Percentiles rank a stretch among this genome's conserved stretches.
Conservation (phyloP, 2,888 invertebrate genomes). For the Ornithoptera alexandrae region DNA sequence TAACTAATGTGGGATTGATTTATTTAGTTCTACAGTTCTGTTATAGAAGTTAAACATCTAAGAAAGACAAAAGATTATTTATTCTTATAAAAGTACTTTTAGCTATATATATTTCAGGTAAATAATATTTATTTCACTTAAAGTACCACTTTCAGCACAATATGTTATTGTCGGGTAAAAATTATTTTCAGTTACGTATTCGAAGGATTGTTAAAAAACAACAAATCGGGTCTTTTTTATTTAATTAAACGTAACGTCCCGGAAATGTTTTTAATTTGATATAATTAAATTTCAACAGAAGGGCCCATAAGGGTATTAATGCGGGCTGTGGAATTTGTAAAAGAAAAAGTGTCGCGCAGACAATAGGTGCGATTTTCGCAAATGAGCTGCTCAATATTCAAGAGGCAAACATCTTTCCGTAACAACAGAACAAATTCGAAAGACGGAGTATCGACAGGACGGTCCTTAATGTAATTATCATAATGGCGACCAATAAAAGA, state of each 20-base stretch:
- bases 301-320: conserved; percentile 36
- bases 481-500: conserved; percentile 79
- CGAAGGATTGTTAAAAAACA: conserved; percentile 14
- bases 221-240: conserved; percentile 15
- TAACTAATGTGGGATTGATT: too few relatives aligned
- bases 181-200: neutral
- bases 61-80: too few relatives aligned
- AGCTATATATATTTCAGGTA: too few relatives aligned
- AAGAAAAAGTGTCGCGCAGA: conserved; percentile 71
- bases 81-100: too few relatives aligned
- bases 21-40: too few relatives aligned
- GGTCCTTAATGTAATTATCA: conserved; percentile 77
- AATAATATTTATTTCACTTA: too few relatives aligned
- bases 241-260: conserved; percentile 16
- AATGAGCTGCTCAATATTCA: conserved; percentile 78
- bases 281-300: conserved; percentile 46
- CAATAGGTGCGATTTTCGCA: conserved; percentile 74
- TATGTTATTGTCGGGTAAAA: too few relatives aligned
- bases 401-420: conserved; percentile 68
- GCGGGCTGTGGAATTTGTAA: conserved; percentile 43
- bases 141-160: too few relatives aligned
- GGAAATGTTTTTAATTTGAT: conserved; percentile 47
- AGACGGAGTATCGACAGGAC: conserved; percentile 75
- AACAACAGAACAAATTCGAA: conserved; percentile 77
- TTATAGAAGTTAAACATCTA: too few relatives aligned